phyloP scores from a whole-genome alignment of 1,140 invertebrate genomes.

The Caenorhabditis inopinata region DNA sequence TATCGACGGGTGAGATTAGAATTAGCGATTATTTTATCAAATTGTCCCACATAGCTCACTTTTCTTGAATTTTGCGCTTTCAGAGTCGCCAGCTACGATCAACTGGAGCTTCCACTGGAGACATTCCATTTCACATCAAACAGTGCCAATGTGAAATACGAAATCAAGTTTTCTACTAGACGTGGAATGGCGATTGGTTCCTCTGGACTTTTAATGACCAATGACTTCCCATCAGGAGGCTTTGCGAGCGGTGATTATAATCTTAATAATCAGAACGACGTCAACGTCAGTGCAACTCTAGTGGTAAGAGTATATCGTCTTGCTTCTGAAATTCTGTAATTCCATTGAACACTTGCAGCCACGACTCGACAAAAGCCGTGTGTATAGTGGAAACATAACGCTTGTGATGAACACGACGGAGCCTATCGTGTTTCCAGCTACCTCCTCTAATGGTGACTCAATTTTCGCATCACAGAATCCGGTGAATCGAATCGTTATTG shows the following conservation, averaged over 20 bases:
- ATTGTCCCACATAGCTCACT: background rate
- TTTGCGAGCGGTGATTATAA: background rate
- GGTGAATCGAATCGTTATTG: background rate
- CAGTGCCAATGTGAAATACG: background rate
- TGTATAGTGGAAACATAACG: background rate
- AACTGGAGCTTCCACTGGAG: background rate
- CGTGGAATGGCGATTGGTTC: background rate
- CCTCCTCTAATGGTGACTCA: background rate
- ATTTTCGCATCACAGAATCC: background rate
- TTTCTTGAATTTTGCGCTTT: background rate
- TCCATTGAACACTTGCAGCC: background rate
- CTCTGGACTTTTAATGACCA: conserved; percentile 1
- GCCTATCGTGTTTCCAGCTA: background rate
- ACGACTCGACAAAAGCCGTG: background rate
- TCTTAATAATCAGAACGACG: background rate
- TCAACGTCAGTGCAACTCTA: background rate
- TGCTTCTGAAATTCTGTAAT: no score
- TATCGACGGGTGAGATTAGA: no score
- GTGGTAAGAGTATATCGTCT: background rate
- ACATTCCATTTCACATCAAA: background rate
- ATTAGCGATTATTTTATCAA: no score
- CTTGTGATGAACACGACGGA: background rate
- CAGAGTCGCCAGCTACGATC: background rate
- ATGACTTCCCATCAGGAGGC: background rate
- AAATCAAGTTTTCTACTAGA: background rate